Base-by-base conservation (phyloP, 2,113 vertebrate species). In the Lanius ludovicianus region DNA sequence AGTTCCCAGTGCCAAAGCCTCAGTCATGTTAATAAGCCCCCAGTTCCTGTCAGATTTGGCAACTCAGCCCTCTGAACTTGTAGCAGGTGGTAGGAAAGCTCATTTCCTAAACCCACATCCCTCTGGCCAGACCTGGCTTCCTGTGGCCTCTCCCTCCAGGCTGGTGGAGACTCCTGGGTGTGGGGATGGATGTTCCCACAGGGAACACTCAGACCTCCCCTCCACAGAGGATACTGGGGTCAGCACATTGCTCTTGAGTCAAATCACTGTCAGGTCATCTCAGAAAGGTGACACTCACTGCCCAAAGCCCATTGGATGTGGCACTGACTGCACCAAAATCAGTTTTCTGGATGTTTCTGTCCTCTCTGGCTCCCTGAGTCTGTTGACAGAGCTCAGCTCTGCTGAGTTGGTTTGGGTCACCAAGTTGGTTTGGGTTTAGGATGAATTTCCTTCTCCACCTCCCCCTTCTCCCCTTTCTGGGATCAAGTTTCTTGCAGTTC, bases 111-210 rank as follows among this genome's bases (percentile, higher is more conserved):
- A 74, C 3, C 50, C 53, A 33, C 76, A 67, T 53, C 82, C 49
- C 6, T 5, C 52, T 47, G 76, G 10, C 28, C 22, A 25, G 23
- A 11, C 41, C 47, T 62, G 77, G 15, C 18, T 39, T 21, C 30
- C 20, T 1, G 0, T 7, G 55, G 1, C 17, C 15, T 70, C 47
- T 77, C 52, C n/a, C 39, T 47, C 10, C 24, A 2, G 73, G 88
- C n/a, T 31, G 20, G 0, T 0, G 3, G 60, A 56, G 33, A 4
- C 2, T 31, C 11, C 33, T 1, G 25, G 42, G 3, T 0, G 2
- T 15, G 50, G 42, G 70, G n/a, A 35, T 37, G 59, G 85, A 22
- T 24, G 75, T 22, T 65, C 8, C 74, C n/a, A 3, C 2, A 4
- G 37, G 87, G 20, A 41, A 3, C 13, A 7, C 67, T 37, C 67